phyloP scores from a whole-genome alignment of 2,888 invertebrate species.

The Hypselothyrea guttata region DNA sequence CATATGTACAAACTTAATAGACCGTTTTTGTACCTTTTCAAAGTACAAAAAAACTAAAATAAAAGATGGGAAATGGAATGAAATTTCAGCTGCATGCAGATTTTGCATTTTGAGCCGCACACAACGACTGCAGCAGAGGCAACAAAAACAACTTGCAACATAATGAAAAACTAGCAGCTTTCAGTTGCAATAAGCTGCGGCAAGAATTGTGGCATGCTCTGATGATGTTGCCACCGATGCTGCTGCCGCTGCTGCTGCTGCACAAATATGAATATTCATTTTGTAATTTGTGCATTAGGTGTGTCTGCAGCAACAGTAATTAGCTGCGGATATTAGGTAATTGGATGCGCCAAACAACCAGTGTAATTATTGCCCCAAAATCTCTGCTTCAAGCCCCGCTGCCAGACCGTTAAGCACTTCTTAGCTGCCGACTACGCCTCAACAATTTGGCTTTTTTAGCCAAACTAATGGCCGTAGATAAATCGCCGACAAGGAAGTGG shows the following conservation, averaged over 20 bases:
- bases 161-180: constrained; percentile 60
- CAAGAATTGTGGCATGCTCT: constrained; percentile 37
- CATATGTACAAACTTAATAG: no score
- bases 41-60: no score
- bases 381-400: constrained; percentile 1
- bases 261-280: constrained; percentile 71
- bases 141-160: constrained; percentile 21
- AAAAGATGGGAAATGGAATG: no score
- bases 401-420: not conserved
- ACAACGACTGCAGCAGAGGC: constrained; percentile 6
- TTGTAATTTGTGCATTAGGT: constrained; percentile 67
- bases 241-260: constrained; percentile 11
- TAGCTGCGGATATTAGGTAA: constrained; percentile 61
- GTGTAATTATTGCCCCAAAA: constrained; percentile 59
- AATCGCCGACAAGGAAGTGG: constrained; percentile 41
- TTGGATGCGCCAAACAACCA: constrained; percentile 54
- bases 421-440: not conserved
- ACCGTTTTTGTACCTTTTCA: no score
- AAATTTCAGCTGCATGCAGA: constrained; percentile 38
- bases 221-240: constrained; percentile 9
- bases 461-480: constrained; percentile 71
- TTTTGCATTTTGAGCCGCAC: constrained; percentile 33
- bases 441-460: constrained; percentile 56
- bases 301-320: constrained; percentile 53
- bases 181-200: constrained; percentile 57